Evolutionary conservation across 2,113 vertebrate species (phyloP).

Genomic region (Amphiprion percula): DNA sequence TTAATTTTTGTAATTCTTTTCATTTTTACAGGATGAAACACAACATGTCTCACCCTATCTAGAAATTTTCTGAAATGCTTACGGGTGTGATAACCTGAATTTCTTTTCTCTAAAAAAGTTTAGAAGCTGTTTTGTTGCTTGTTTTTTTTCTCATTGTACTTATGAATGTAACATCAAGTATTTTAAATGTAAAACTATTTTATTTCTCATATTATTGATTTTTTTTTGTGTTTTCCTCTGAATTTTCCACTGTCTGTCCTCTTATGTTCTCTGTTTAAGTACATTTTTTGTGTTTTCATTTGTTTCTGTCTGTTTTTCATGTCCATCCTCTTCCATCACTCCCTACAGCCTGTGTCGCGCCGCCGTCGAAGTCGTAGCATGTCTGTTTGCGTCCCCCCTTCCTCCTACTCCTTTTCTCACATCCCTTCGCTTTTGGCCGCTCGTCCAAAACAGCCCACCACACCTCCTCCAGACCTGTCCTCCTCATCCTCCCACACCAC

Average conservation of each 20-base stretch:
- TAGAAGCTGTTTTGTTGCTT: not conserved
- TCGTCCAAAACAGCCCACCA: slow-evolving; percentile 86
- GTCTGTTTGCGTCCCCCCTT: slow-evolving; percentile 94
- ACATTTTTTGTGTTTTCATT: slow-evolving; percentile 25
- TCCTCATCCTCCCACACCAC: slow-evolving; percentile 86
- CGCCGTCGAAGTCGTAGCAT: slow-evolving; percentile 96
- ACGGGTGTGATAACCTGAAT: not conserved
- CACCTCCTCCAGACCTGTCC: slow-evolving; percentile 89
- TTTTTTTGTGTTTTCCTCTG: slow-evolving; percentile 4
- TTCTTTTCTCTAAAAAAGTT: not conserved
- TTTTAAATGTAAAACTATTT: slow-evolving; percentile 19
- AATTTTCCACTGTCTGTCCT: not conserved
- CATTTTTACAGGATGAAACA: not conserved
- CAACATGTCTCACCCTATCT: not conserved
- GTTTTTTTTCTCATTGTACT: not conserved
- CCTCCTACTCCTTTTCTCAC: slow-evolving; percentile 89
- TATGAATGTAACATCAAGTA: not conserved
- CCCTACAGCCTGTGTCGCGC: slow-evolving; percentile 77
- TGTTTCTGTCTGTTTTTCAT: slow-evolving; percentile 66
- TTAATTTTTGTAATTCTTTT: slow-evolving; percentile 8
- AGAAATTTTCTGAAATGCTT: not conserved
- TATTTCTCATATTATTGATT: not conserved
- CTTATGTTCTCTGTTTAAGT: slow-evolving; percentile 13
- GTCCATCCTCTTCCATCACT: slow-evolving; percentile 50
- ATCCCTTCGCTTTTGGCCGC: slow-evolving; percentile 78